These are phyloP conservation scores for Luidia sarsii DNA, from an alignment of 53 echinoderm and acorn worm species.

Conservation along the genomic window DNA sequence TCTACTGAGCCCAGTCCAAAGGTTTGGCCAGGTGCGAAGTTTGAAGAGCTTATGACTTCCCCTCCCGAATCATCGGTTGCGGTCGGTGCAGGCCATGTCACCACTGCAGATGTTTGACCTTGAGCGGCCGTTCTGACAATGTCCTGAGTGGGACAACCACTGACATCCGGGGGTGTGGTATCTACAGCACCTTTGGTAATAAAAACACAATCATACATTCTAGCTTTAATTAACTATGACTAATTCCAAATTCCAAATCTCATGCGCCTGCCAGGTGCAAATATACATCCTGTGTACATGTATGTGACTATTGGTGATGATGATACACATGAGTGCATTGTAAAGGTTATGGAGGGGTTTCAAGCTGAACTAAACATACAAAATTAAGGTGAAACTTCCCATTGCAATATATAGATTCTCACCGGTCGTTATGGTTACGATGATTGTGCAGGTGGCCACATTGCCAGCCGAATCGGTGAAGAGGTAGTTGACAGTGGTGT, in stretches of 20 bases:
- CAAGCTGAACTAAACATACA: not conserved
- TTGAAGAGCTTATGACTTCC: not conserved
- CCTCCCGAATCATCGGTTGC: slow-evolving; percentile 58
- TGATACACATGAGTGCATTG: no score
- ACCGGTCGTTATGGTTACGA: slow-evolving; percentile 46
- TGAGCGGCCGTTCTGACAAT: slow-evolving; percentile 11
- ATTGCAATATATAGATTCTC: not conserved
- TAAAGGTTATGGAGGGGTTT: no score
- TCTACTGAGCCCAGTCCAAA: slow-evolving; percentile 6
- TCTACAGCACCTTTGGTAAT: slow-evolving; percentile 54
- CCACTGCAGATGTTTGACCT: slow-evolving; percentile 42
- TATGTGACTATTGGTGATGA: no score
- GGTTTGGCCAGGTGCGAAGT: slow-evolving; percentile 44
- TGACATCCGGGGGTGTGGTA: slow-evolving; percentile 50
- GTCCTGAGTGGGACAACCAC: slow-evolving; percentile 31
- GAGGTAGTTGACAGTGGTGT: slow-evolving; percentile 54
- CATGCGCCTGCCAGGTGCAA: no score
- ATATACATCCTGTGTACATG: no score
- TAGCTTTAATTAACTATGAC: no score
- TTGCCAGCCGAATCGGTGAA: slow-evolving; percentile 55
- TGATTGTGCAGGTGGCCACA: slow-evolving; percentile 52
- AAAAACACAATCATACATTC: no score
- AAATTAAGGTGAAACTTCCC: not conserved
- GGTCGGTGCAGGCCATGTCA: slow-evolving; percentile 29
- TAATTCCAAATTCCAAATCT: no score